These are phyloP conservation scores for Catocala fraxini DNA, from an alignment of 2,888 invertebrate species.

Conservation along the genomic window DNA sequence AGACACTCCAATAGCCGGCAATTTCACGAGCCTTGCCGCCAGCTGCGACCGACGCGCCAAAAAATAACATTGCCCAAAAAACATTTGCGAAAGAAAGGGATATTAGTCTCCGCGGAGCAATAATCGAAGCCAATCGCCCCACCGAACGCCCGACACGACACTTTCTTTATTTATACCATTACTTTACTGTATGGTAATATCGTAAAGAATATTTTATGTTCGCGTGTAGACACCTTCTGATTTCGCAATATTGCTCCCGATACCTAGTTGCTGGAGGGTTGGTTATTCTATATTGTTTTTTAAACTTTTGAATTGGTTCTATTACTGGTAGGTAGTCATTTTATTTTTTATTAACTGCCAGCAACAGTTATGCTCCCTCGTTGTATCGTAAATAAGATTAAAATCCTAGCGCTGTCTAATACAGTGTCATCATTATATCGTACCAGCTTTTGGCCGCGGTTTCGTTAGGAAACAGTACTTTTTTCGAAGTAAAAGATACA, in stretches of 20 bases:
- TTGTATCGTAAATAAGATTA: no score
- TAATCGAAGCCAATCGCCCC: conserved; percentile 87
- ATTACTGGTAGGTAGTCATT: not conserved
- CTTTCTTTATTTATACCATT: conserved; percentile 80
- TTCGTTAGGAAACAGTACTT: no score
- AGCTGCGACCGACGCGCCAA: conserved; percentile 84
- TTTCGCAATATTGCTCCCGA: conserved; percentile 58
- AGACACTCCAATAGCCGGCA: conserved; percentile 72
- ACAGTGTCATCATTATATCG: no score
- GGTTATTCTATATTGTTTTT: conserved; percentile 31
- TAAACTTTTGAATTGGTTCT: conserved; percentile 8
- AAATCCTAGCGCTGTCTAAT: no score
- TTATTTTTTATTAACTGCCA: no score
- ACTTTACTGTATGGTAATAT: conserved; percentile 72
- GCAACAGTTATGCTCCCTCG: no score
- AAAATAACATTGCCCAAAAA: conserved; percentile 85
- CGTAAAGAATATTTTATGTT: conserved; percentile 77
- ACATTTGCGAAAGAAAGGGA: conserved; percentile 84
- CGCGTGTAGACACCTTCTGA: conserved; percentile 65
- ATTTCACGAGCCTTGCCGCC: conserved; percentile 78
- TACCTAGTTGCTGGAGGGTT: conserved; percentile 34
- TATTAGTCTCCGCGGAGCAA: conserved; percentile 86
- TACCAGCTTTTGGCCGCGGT: no score
- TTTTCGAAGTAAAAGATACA: no score
- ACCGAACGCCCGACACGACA: conserved; percentile 77